These are phyloP conservation scores for Felis catus DNA, from an alignment of 2,113 vertebrate species.

Conservation along the genomic window F.catus_Fca126_mat1.0 CM031420.1:82365501-82366000, in stretches of 20 bases:
- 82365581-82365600: conserved; percentile 90
- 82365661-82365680: conserved; percentile 91
- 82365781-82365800: neutral
- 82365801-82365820: neutral
- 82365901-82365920: neutral
- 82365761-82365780: neutral
- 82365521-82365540: neutral
- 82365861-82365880: conserved; percentile 29
- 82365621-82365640: conserved; percentile 95
- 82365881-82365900: neutral
- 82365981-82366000: neutral
- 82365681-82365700: neutral
- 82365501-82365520: neutral
- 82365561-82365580: neutral
- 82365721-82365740: neutral
- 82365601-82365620: conserved; percentile 97
- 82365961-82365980: neutral
- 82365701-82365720: conserved; percentile 14
- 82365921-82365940: neutral
- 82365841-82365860: neutral
- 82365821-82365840: neutral
- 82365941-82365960: neutral
- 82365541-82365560: neutral
- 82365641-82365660: conserved; percentile 98
- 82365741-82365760: neutral